A percentile compares a stretch with the other conserved stretches of the same genome.
phyloP scores from a whole-genome alignment of 2,888 invertebrate species.

The Drosophila infuscata region DNA sequence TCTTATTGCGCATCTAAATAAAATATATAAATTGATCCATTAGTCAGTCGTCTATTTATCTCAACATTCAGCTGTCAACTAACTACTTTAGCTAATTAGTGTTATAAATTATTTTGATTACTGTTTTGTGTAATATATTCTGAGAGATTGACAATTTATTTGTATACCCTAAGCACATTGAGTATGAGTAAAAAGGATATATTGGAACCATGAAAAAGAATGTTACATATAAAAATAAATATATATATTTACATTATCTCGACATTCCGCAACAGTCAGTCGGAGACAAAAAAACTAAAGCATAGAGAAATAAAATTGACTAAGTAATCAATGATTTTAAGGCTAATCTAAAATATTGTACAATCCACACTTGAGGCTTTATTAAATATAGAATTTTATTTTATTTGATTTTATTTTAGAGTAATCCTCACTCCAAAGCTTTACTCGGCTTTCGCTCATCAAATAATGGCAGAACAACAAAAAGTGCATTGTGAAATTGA shows the following conservation, averaged over 20 bases:
- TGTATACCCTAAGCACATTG: background rate
- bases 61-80: background rate
- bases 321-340: background rate
- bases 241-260: no score
- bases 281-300: no score
- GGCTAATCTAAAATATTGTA: background rate
- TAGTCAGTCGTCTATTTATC: background rate
- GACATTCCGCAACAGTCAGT: no score
- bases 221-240: background rate
- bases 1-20: background rate
- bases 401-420: background rate
- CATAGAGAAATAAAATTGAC: no score
- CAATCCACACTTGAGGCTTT: background rate
- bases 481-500: conserved; percentile 50
- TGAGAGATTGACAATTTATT: background rate
- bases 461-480: conserved; percentile 4
- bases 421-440: background rate
- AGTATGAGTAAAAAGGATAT: no score
- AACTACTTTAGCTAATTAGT: background rate
- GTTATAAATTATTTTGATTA: background rate
- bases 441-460: background rate
- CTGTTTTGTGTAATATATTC: background rate
- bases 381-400: background rate
- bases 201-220: background rate
- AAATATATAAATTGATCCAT: background rate